Evolutionary conservation across 2,797 vertebrate genomes (phyloP).

Genomic region (Kryptopterus vitreolus): DNA sequence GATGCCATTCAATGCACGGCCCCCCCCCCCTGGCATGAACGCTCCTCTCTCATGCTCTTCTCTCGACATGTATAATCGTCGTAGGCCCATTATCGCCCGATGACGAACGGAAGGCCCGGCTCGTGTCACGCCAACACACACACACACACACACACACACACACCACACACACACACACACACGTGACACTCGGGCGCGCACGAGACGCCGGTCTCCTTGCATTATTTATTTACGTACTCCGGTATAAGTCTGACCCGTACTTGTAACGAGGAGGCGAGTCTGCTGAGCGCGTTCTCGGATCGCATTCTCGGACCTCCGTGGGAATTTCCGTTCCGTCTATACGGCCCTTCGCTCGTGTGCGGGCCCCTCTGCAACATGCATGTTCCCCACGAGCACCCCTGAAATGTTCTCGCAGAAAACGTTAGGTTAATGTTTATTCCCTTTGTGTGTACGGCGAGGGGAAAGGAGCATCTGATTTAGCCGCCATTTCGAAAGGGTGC

Average conservation of each 20-base stretch:
- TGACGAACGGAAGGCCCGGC: slow-evolving; percentile 47
- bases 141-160: no score
- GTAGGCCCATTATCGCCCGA: slow-evolving; percentile 40
- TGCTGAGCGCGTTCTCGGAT: slow-evolving; percentile 66
- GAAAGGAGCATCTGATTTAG: no score
- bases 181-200: slow-evolving; percentile 30
- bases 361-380: no score
- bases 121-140: slow-evolving; percentile 38
- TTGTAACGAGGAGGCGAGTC: slow-evolving; percentile 74
- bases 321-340: no score
- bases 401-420: no score
- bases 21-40: slow-evolving; percentile 11
- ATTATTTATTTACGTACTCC: slow-evolving; percentile 74
- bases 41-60: neutral
- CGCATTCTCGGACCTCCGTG: slow-evolving; percentile 66
- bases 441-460: no score
- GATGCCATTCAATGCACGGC: slow-evolving; percentile 35
- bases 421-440: no score
- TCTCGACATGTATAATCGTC: slow-evolving; percentile 10
- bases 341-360: no score
- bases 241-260: slow-evolving; percentile 71
- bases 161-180: no score
- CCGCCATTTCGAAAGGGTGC: no score
- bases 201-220: slow-evolving; percentile 67
- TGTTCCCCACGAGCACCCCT: no score